These are phyloP conservation scores for Furnarius figulus DNA, from an alignment of 2,113 vertebrate genomes.

Conservation along the genomic window DNA sequence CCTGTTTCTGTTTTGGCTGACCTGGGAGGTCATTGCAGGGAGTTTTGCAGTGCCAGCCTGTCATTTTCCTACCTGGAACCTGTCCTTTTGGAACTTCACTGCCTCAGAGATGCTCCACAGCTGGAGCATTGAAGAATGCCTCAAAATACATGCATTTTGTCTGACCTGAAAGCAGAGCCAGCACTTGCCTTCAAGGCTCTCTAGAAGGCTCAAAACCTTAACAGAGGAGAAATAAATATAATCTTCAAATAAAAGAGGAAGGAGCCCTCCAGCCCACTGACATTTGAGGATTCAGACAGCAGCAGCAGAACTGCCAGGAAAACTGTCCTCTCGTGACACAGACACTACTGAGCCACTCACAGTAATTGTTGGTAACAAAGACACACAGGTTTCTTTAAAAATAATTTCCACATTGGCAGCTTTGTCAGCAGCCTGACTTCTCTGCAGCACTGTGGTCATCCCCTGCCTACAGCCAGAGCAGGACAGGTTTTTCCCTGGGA, in stretches of 20 bases:
- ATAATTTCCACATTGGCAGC: background rate
- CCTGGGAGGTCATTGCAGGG: background rate
- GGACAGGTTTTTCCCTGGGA: background rate
- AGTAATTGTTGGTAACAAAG: background rate
- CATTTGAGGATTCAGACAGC: background rate
- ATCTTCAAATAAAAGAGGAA: background rate
- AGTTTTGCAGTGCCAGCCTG: background rate
- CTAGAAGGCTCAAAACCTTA: background rate
- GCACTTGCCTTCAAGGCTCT: background rate
- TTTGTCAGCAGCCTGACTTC: background rate
- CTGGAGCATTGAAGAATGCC: background rate
- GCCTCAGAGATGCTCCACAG: background rate
- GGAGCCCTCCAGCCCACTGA: background rate
- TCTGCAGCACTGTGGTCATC: background rate
- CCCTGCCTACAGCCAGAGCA: background rate
- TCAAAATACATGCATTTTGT: background rate
- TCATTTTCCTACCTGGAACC: background rate
- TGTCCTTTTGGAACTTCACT: background rate
- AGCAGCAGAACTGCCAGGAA: background rate
- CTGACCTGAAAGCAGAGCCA: background rate
- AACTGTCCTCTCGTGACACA: background rate
- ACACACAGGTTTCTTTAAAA: background rate
- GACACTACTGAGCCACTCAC: fast-evolving
- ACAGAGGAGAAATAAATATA: background rate
- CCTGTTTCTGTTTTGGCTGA: background rate